phyloP scores from a whole-genome alignment of 2,888 invertebrate genomes.

The Keiferia lycopersicella region DNA sequence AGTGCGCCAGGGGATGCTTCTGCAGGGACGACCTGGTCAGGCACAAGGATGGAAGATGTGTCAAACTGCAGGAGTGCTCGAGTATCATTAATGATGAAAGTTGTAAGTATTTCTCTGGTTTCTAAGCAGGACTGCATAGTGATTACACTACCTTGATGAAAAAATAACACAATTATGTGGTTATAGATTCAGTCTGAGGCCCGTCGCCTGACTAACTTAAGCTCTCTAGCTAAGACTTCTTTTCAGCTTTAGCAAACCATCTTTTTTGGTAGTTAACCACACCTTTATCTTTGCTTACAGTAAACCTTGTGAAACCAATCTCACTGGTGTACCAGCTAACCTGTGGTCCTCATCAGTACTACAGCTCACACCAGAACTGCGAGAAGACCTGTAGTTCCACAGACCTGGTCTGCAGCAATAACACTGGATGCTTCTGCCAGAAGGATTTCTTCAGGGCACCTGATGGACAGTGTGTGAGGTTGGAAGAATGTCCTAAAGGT shows the following conservation, averaged over 20 bases:
- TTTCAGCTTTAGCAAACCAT: no score
- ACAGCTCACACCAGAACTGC: slow-evolving; percentile 50
- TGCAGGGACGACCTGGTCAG: slow-evolving; percentile 53
- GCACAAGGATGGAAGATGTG: slow-evolving; percentile 53
- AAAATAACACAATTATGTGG: no score
- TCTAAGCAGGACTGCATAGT: neutral
- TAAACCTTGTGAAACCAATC: slow-evolving; percentile 4
- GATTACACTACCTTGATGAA: no score
- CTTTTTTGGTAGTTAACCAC: no score
- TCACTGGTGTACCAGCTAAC: slow-evolving; percentile 37
- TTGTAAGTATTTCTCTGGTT: slow-evolving; percentile 28
- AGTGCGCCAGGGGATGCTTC: slow-evolving; percentile 63
- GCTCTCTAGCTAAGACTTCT: no score
- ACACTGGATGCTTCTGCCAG: slow-evolving; percentile 60
- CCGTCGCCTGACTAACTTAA: no score
- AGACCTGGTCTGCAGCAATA: slow-evolving; percentile 45
- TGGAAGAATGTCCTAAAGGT: slow-evolving; percentile 58
- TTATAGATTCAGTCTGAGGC: no score
- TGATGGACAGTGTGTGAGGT: slow-evolving; percentile 50
- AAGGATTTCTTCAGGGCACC: slow-evolving; percentile 52
- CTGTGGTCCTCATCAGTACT: slow-evolving; percentile 52
- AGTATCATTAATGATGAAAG: slow-evolving; percentile 37
- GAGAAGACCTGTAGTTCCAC: slow-evolving; percentile 56
- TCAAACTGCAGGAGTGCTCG: slow-evolving; percentile 46
- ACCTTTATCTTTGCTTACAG: slow-evolving; percentile 21